phyloP scores from a whole-genome alignment of 1,140 invertebrate species.

The Rhopalosiphum padi region DNA sequence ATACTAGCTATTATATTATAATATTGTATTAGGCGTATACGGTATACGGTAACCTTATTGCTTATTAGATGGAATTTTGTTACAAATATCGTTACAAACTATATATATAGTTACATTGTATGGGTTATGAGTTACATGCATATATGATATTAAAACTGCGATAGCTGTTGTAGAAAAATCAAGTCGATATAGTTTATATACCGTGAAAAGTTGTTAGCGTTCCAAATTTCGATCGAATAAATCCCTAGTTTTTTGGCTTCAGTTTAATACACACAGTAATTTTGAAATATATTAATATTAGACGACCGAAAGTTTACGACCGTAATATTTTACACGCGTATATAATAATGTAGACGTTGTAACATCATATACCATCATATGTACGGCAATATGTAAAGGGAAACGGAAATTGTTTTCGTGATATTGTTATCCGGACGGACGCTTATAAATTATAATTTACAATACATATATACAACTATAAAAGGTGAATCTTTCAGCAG shows the following conservation, averaged over 20 bases:
- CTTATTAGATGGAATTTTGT: background rate
- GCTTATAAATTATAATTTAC: background rate
- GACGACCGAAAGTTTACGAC: background rate
- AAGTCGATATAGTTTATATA: constrained; percentile 10
- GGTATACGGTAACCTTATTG: too few species aligned
- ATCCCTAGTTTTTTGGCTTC: constrained; percentile 6
- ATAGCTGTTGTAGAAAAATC: background rate
- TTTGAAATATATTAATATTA: background rate
- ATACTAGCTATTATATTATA: too few species aligned
- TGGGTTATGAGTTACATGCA: background rate
- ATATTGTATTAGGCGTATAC: too few species aligned
- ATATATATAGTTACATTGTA: background rate
- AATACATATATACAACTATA: background rate
- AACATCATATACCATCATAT: background rate
- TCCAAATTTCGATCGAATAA: constrained; percentile 38
- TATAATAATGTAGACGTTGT: constrained; percentile 14
- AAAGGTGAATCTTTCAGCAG: background rate
- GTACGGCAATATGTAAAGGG: background rate
- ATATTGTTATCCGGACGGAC: background rate
- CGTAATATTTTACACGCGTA: constrained; percentile 41
- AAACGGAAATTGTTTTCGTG: background rate
- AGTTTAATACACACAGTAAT: background rate
- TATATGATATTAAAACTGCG: background rate
- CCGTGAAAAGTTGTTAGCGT: constrained; percentile 21
- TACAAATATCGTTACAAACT: background rate